These are phyloP conservation scores for Anthonomus grandis DNA, from an alignment of 1,140 invertebrate species.

Conservation along the genomic window DNA sequence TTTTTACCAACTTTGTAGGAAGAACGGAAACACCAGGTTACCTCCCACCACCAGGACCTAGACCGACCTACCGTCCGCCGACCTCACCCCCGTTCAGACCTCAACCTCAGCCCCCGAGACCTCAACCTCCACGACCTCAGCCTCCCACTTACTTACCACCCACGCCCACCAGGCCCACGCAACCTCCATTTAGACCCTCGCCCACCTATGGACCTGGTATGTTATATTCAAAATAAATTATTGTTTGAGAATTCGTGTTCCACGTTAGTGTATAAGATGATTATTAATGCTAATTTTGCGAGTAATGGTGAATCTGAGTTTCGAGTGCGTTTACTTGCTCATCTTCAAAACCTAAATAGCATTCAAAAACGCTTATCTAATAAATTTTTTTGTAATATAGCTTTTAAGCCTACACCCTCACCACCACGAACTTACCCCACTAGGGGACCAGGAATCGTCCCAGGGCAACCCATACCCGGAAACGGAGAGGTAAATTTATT, in stretches of 20 bases:
- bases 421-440: conserved; percentile 16
- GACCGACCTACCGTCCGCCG: conserved; percentile 33
- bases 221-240: no score
- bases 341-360: no score
- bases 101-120: conserved; percentile 29
- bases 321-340: no score
- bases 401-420: background rate
- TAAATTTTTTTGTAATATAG: no score
- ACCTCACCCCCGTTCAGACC: conserved; percentile 33
- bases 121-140: conserved; percentile 22
- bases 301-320: no score
- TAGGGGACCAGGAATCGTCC: conserved; percentile 7
- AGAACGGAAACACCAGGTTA: conserved; percentile 23
- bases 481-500: no score
- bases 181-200: conserved; percentile 14
- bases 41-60: conserved; percentile 29
- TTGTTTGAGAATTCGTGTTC: no score
- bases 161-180: conserved; percentile 30
- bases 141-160: conserved; percentile 5
- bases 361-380: no score
- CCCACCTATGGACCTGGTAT: conserved; percentile 12
- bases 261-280: no score
- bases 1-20: conserved; percentile 10
- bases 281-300: no score
- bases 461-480: no score